A percentile compares a stretch with the other conserved stretches of the same genome.
Conservation (phyloP, 2,113 vertebrate species). For the Gopherus evgoodei region DNA sequence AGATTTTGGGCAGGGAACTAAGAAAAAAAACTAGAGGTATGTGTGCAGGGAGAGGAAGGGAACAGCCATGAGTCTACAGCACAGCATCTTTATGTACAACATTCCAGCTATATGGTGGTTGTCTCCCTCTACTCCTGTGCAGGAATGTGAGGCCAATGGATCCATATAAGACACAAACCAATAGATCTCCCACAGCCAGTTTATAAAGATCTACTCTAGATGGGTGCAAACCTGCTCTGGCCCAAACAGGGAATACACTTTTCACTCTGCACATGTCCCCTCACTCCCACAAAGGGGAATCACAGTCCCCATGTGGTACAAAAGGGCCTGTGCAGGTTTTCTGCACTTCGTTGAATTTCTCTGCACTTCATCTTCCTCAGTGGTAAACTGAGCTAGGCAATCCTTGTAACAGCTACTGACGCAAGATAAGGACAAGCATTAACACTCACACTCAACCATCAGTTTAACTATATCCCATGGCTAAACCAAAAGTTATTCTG, state of each 20-base stretch:
- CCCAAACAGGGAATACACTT: not conserved
- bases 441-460: constrained; percentile 27
- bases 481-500: constrained; percentile 54
- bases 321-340: not conserved
- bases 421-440: constrained; percentile 26
- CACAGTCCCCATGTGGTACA: not conserved
- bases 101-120: not conserved
- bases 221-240: not conserved
- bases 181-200: not conserved
- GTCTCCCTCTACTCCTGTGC: not conserved
- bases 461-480: constrained; percentile 36
- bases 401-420: constrained; percentile 22
- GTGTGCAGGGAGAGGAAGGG: not conserved
- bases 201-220: not conserved
- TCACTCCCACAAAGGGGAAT: not conserved
- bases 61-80: not conserved
- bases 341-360: constrained; percentile 11
- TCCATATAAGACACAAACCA: not conserved
- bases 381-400: constrained; percentile 14
- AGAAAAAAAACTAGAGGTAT: not conserved
- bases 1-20: not conserved
- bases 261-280: not conserved
- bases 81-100: not conserved
- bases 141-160: not conserved
- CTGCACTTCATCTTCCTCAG: not conserved